Percentiles rank a stretch among this genome's conserved stretches.
Evolutionary conservation across 2,113 vertebrate species (phyloP).

Genomic region (Cephalopterus ornatus): DNA sequence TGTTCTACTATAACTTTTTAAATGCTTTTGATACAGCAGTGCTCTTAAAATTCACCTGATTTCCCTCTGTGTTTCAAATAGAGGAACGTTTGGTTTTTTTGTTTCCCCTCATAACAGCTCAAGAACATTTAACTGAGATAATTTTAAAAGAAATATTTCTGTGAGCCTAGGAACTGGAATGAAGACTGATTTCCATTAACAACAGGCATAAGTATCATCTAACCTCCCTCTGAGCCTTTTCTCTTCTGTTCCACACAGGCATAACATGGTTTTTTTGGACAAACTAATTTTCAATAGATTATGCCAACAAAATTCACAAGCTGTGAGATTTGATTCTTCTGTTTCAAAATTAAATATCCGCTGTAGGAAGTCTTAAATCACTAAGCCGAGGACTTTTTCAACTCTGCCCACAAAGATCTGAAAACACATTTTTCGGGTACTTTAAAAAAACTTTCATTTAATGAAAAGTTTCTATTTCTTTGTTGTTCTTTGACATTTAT

Average conservation of each 20-base stretch:
- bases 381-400: background rate
- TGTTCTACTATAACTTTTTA: background rate
- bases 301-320: background rate
- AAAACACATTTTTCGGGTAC: background rate
- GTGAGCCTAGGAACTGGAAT: background rate
- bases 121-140: background rate
- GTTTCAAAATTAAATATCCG: background rate
- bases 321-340: background rate
- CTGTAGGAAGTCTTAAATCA: background rate
- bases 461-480: background rate
- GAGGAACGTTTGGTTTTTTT: background rate
- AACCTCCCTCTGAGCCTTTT: background rate
- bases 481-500: background rate
- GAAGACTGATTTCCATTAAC: background rate
- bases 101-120: background rate
- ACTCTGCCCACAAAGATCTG: background rate
- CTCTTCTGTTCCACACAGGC: background rate
- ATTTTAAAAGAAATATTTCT: background rate
- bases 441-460: background rate
- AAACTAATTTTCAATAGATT: background rate
- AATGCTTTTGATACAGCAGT: background rate
- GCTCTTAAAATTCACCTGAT: background rate
- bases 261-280: background rate
- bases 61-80: background rate
- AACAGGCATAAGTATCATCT: background rate